Evolutionary conservation across 2,888 invertebrate species (phyloP).

Genomic region (Luperina testacea): DNA sequence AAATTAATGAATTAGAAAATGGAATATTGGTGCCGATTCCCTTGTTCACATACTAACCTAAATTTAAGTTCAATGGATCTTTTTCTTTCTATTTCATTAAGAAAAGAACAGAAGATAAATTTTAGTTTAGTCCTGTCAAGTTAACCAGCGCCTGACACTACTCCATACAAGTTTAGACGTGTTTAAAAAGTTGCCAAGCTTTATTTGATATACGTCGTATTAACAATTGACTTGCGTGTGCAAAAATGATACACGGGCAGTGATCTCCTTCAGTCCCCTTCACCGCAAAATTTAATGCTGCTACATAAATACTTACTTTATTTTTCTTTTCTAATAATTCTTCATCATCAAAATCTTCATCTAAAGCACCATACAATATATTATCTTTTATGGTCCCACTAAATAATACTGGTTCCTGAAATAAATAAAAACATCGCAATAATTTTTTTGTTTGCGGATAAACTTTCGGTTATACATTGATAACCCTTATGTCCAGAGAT

Average conservation of each 20-base stretch:
- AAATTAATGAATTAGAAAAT: neutral
- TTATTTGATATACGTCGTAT: neutral
- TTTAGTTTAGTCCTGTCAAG: too few species aligned
- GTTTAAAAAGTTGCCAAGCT: too few species aligned
- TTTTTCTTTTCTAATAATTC: conserved; percentile 24
- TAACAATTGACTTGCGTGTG: neutral
- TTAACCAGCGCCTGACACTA: too few species aligned
- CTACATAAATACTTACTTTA: conserved; percentile 43
- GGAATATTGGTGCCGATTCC: neutral
- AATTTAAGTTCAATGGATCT: too few species aligned
- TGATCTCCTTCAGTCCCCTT: too few species aligned
- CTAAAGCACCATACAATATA: conserved; percentile 95
- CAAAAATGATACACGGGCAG: neutral
- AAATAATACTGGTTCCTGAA: conserved; percentile 97
- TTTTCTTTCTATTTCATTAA: too few species aligned
- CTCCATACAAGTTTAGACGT: too few species aligned
- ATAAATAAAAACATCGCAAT: conserved; percentile 41
- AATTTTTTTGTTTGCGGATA: neutral
- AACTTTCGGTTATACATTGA: neutral
- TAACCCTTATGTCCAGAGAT: conserved; percentile 27
- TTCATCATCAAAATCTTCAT: conserved; percentile 72
- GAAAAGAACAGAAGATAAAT: too few species aligned
- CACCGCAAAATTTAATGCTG: too few species aligned
- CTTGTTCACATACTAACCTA: too few species aligned
- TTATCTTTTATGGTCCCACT: conserved; percentile 97